Evolutionary conservation across 2,113 vertebrate species (phyloP), one percentile per base, ranked within the genome.

Genomic region (Tyrannus savana): DNA sequence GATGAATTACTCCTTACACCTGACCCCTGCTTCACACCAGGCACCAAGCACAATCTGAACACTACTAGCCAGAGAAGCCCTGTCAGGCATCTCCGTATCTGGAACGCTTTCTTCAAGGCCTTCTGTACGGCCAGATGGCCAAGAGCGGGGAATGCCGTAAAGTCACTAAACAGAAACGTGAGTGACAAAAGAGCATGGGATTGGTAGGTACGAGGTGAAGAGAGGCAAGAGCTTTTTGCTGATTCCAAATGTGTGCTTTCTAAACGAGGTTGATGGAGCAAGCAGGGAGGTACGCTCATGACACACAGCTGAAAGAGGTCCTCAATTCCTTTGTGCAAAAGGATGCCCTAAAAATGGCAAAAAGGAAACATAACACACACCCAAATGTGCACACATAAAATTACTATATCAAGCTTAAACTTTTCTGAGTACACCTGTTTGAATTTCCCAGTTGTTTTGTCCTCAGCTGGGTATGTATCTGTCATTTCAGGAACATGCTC

Each of bases 11-110:
- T 97, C 90, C 96, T 97, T 97, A 96, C 96, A 98, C 97, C 97
- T 98, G 98, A 98, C 97, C 97, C 97, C 92, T 94, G 89, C 97
- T 97, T 98, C 97, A 97, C 91, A 97, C 94, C 96, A 97, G 95
- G 93, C 96, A 96, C 96, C 89, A 93, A 96, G 96, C 76, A 85
- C 96, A 96, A 96, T 87, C 97, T 88, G 92, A 97, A 92, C 83
- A 83, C 91, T 55, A 95, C 92, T 91, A 97, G 93, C 76, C 85
- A 97, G 89, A 95, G 92, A 94, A 97, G 89, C 71, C 84, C 85
- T 83, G 76, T 96, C 92, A 94, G 94, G 89, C 96, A 89, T 84
- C 89, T 90, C 79, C 50, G 4, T 87, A 71, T 81, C 94, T 90
- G 95, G 95, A 96, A 90, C 44, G 37, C 62, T 95, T 96, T 96